A percentile compares a stretch with the other conserved stretches of the same genome.
Evolutionary conservation across 1,140 invertebrate genomes (phyloP).

Genomic region (Oryctes rhinoceros): DNA sequence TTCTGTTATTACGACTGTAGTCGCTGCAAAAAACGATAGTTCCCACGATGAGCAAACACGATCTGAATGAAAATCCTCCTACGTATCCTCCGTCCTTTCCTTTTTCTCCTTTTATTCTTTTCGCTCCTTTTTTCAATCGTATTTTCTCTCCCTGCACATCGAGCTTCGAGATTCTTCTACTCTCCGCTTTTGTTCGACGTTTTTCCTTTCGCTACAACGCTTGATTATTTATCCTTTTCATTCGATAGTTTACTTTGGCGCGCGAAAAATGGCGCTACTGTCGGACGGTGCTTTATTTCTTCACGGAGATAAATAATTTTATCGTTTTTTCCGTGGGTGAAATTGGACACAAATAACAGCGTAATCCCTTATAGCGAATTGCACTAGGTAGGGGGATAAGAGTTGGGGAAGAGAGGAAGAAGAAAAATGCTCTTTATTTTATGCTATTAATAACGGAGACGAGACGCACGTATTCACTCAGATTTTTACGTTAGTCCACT

Average conservation of each 20-base stretch:
- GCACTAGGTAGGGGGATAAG: no score
- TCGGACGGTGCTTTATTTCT: not conserved
- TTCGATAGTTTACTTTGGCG: conserved; percentile 4
- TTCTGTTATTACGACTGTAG: conserved; percentile 32
- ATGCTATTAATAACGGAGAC: no score
- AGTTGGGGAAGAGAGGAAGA: no score
- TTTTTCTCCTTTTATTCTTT: not conserved
- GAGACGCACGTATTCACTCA: no score
- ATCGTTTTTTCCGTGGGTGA: no score
- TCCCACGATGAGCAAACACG: conserved; percentile 28
- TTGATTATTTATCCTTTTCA: conserved; percentile 28
- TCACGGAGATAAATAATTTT: not conserved
- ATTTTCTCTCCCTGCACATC: not conserved
- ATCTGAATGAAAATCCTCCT: conserved; percentile 24
- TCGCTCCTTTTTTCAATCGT: not conserved
- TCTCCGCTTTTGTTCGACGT: not conserved
- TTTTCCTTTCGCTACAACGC: not conserved
- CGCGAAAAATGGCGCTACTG: not conserved
- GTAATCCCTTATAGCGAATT: no score
- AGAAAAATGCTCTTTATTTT: no score
- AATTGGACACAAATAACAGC: no score
- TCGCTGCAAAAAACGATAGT: conserved; percentile 30
- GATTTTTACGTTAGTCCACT: no score
- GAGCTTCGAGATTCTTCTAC: not conserved
- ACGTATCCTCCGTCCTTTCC: not conserved